Evolutionary conservation across 1,140 invertebrate species (phyloP).

Genomic region (Trichonephila clavata): DNA sequence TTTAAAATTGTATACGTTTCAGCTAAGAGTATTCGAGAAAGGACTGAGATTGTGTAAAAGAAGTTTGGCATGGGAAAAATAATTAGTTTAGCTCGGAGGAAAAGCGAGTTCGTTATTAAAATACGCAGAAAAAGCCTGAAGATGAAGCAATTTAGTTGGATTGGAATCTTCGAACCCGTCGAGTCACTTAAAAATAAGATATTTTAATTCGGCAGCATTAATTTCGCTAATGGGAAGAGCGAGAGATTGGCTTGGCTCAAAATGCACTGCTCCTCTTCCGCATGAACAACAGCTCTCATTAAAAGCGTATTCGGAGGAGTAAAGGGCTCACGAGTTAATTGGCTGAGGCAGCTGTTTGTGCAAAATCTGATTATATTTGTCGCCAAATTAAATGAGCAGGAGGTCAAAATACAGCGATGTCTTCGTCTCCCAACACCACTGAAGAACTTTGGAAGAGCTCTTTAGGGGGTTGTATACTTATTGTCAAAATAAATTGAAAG

Average conservation of each 20-base stretch:
- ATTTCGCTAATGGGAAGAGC: slow-evolving; percentile 55
- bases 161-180: not conserved
- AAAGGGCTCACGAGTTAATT: slow-evolving; percentile 25
- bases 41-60: not conserved
- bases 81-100: not conserved
- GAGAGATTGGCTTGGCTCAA: not conserved
- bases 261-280: not conserved
- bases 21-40: not conserved
- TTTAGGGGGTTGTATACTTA: not conserved
- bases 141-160: not conserved
- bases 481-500: not conserved
- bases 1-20: too few species aligned
- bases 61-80: not conserved
- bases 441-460: not conserved
- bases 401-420: slow-evolving; percentile 39
- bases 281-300: slow-evolving; percentile 48
- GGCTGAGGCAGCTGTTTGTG: slow-evolving; percentile 51
- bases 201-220: slow-evolving; percentile 12
- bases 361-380: slow-evolving; percentile 63
- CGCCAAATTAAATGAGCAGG: slow-evolving; percentile 65
- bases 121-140: not conserved
- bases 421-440: not conserved
- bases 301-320: not conserved
- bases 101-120: not conserved
- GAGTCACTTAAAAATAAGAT: slow-evolving; percentile 53